Evolutionary conservation across 2,888 invertebrate genomes (phyloP), one percentile per base, ranked within the genome.

Genomic region (Cacoxenus indagator): DNA sequence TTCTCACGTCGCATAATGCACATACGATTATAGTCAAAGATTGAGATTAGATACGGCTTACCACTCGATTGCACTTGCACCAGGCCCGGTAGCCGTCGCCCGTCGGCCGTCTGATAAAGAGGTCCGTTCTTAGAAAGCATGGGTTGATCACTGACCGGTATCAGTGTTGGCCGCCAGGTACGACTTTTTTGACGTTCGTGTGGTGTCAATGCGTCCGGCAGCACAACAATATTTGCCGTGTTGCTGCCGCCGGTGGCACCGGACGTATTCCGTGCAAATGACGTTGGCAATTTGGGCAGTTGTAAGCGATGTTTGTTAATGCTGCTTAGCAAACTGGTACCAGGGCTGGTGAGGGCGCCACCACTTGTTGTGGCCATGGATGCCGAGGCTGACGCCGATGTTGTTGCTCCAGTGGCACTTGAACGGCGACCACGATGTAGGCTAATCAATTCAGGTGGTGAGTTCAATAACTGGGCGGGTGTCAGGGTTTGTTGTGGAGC

Each of bases 11-110:
- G 90, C 85, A 93, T 90, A 67, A 93, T 90, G 85, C 93, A 93
- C 93, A 93, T 93, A 74, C 94, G 93, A 87, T 94, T 94, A 87
- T 93, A 94, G 81, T 95, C 94, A 64, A 93, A 92, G 43, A 94
- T 90, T 2, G 93, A 93, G 77, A 95, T 92, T 84, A 94, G 93
- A 86, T 93, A 94, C 0, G 94, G 92, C 81, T 93, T 93, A n/a
- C 94, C 94, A 0, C 93, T 92, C 0, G 93, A 92, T 83, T 93
- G 92, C 0, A 93, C 93, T 80, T 93, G 93, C n/a, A 93, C 92
- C 24, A 93, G 88, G 68, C 92, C 92, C 3, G 91, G 91, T 73
- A 92, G 86, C 51, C 89, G 89, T 64, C 90, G 90, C 0, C 90
- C 92, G 81, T 91, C 91, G 1, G 90, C 91, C 0, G 90, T 92